phyloP scores from a whole-genome alignment of 2,113 vertebrate species.

The Scatophagus argus region DNA sequence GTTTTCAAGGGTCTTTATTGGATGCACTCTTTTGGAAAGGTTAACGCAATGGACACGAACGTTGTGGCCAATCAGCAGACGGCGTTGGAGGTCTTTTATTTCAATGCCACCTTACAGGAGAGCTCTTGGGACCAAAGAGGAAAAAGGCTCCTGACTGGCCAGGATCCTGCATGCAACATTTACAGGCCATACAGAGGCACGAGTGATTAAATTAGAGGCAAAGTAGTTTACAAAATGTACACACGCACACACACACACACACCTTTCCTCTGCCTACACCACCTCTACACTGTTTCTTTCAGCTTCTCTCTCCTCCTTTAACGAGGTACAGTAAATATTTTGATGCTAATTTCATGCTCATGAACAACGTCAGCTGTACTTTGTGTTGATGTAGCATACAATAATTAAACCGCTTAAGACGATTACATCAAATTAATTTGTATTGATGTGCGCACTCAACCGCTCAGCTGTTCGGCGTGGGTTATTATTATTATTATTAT shows the following conservation, averaged over 20 bases:
- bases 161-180: constrained; percentile 8
- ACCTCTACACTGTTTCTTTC: constrained; percentile 17
- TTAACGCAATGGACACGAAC: constrained; percentile 14
- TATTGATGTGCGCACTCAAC: constrained; percentile 71
- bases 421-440: constrained; percentile 75
- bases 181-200: constrained; percentile 15
- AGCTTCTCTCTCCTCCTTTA: constrained; percentile 27
- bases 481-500: constrained; percentile 39
- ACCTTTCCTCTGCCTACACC: background rate
- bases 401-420: constrained; percentile 74
- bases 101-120: background rate
- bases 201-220: constrained; percentile 31
- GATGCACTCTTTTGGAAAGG: constrained; percentile 30
- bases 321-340: constrained; percentile 66
- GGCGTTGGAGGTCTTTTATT: background rate
- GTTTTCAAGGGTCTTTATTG: constrained; percentile 31
- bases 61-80: background rate
- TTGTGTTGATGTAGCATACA: constrained; percentile 75
- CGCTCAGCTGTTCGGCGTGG: constrained; percentile 38
- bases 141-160: background rate
- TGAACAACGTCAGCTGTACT: constrained; percentile 52
- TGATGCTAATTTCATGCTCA: constrained; percentile 71
- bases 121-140: background rate
- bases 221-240: constrained; percentile 19
- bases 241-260: constrained; percentile 11